These are phyloP conservation scores for Pantala flavescens DNA, from an alignment of 1,140 invertebrate species.

Conservation along the genomic window DNA sequence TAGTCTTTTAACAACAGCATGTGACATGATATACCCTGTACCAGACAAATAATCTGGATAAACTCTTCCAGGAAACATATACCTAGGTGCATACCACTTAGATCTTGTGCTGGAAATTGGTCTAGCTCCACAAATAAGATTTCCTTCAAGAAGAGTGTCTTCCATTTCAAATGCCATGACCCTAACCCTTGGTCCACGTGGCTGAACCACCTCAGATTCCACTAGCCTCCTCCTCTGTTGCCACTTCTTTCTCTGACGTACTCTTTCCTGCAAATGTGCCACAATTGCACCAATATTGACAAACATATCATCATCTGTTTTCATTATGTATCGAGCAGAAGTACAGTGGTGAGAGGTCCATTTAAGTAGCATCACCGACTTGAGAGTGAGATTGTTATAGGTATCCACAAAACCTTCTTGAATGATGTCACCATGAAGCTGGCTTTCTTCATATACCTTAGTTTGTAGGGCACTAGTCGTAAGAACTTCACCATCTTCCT, in stretches of 20 bases:
- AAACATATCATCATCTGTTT: conserved; percentile 78
- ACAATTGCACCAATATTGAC: conserved; percentile 56
- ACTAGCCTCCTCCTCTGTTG: background rate
- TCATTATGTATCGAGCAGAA: conserved; percentile 57
- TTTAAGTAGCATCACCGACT: conserved; percentile 76
- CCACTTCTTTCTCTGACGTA: conserved; percentile 13
- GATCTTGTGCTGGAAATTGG: conserved; percentile 58
- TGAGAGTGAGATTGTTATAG: conserved; percentile 87
- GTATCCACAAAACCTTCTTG: conserved; percentile 81
- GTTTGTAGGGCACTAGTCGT: conserved; percentile 32
- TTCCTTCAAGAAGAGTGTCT: conserved; percentile 47
- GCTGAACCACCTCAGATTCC: background rate
- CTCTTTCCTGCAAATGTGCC: conserved; percentile 20
- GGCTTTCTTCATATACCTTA: conserved; percentile 46
- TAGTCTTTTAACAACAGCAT: conserved; percentile 29
- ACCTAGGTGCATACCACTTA: conserved; percentile 52
- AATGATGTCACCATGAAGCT: conserved; percentile 69
- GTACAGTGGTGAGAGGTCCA: conserved; percentile 58
- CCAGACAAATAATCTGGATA: conserved; percentile 39
- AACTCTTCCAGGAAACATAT: conserved; percentile 30
- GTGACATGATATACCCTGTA: conserved; percentile 36
- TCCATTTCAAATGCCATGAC: background rate
- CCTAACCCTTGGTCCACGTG: background rate
- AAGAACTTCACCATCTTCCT: background rate
- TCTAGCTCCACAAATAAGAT: conserved; percentile 59